A percentile compares a stretch with the other conserved stretches of the same genome.
Evolutionary conservation across 2,888 invertebrate genomes (phyloP).

Genomic region (Conomelus anceps): DNA sequence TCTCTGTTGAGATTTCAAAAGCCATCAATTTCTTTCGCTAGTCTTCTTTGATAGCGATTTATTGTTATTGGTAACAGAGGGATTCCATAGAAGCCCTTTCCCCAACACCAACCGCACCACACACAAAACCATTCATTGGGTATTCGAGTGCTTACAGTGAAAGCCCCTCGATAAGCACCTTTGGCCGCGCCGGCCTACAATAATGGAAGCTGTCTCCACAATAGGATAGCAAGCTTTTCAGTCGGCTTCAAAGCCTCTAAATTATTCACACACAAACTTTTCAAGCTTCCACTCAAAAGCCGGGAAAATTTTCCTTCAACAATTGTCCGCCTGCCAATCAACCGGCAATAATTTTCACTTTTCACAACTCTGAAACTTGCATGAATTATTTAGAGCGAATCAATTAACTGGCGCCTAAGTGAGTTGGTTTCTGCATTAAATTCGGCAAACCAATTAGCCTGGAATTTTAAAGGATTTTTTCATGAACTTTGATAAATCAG

Average conservation of each 20-base stretch:
- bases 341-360: neutral
- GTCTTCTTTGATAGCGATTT: neutral
- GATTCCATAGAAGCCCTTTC: neutral
- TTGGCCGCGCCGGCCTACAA: neutral
- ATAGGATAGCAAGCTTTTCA: neutral
- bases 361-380: neutral
- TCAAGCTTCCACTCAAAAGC: neutral
- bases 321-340: neutral
- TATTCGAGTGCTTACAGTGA: neutral
- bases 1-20: neutral
- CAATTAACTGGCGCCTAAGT: neutral
- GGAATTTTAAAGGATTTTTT: too few relatives aligned
- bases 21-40: neutral
- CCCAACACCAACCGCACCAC: neutral
- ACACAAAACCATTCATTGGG: neutral
- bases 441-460: neutral
- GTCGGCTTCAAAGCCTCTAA: neutral
- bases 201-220: neutral
- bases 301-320: neutral
- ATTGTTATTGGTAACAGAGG: neutral
- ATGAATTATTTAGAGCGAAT: neutral
- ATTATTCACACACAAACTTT: neutral
- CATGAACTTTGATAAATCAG: too few relatives aligned
- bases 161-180: neutral
- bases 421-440: neutral